These are phyloP conservation scores for Teleopsis dalmanni DNA, from an alignment of 1,140 invertebrate genomes.

Conservation along the genomic window DNA sequence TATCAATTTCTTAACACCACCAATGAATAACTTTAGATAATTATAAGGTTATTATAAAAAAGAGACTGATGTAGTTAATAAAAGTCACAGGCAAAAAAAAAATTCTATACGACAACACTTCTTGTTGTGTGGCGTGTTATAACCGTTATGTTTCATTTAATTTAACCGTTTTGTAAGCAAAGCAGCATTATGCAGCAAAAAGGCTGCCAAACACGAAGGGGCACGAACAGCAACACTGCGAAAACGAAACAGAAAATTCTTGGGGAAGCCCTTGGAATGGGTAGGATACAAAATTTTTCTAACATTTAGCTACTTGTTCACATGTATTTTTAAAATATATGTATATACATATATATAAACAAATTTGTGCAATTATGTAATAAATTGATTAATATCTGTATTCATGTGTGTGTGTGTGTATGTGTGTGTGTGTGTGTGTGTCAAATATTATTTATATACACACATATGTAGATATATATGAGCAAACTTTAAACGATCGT, in stretches of 20 bases:
- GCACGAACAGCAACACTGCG: no score
- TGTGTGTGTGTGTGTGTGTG: not conserved
- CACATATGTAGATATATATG: not conserved
- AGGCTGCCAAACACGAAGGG: no score
- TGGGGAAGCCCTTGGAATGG: no score
- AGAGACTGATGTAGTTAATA: not conserved
- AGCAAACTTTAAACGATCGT: no score
- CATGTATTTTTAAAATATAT: no score
- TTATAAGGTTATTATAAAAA: not conserved
- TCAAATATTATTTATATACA: not conserved
- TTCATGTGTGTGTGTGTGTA: not conserved
- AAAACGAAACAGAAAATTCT: no score
- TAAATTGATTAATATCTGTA: no score
- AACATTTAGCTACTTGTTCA: no score
- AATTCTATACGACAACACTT: not conserved
- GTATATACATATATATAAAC: no score
- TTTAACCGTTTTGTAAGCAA: conserved; percentile 5
- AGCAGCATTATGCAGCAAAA: no score
- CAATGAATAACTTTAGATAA: not conserved
- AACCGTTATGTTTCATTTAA: conserved; percentile 11
- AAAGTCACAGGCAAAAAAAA: not conserved
- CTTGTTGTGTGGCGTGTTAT: conserved; percentile 2
- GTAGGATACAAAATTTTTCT: no score
- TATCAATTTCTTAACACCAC: not conserved
- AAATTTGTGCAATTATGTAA: no score